A percentile compares a stretch with the other conserved stretches of the same genome.
Evolutionary conservation across 37 sponge, comb jelly and placozoan genomes (phyloP).

Genomic region (Theonella swinhoei): DNA sequence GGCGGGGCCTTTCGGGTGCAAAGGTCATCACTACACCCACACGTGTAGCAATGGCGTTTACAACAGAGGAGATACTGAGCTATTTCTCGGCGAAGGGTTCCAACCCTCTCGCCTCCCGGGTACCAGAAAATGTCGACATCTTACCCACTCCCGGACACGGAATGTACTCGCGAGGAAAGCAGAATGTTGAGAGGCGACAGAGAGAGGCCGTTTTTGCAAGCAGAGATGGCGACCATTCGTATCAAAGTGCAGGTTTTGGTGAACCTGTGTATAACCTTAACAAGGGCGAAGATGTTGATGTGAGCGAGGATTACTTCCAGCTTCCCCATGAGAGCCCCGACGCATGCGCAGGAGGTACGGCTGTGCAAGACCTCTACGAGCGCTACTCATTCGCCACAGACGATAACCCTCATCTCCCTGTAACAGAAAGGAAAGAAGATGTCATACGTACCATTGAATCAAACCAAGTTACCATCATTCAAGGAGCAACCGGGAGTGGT

Average conservation of each 20-base stretch:
- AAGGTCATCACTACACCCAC: not conserved
- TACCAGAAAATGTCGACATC: not conserved
- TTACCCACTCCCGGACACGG: not conserved
- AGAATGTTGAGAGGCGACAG: not conserved
- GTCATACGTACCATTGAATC: constrained; percentile 76
- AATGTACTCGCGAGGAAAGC: not conserved
- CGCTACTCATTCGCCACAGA: constrained; percentile 40
- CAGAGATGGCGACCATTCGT: not conserved
- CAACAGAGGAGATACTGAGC: constrained; percentile 37
- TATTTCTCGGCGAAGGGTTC: constrained; percentile 16
- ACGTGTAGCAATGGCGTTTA: not conserved
- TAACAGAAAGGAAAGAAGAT: constrained; percentile 47
- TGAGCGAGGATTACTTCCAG: not conserved
- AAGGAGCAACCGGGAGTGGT: constrained; percentile 91
- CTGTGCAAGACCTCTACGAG: constrained; percentile 14
- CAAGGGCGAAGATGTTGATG: constrained; percentile 12
- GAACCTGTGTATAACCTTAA: not conserved
- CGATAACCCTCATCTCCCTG: constrained; percentile 55
- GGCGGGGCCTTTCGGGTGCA: not conserved
- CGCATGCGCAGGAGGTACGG: not conserved
- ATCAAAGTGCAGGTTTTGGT: not conserved
- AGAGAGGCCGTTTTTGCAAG: not conserved
- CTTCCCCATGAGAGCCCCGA: not conserved
- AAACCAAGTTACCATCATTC: constrained; percentile 80
- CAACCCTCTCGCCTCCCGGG: constrained; percentile 9